Conservation (phyloP, 2,797 vertebrate genomes). For the Cheirogaleus major region DNA sequence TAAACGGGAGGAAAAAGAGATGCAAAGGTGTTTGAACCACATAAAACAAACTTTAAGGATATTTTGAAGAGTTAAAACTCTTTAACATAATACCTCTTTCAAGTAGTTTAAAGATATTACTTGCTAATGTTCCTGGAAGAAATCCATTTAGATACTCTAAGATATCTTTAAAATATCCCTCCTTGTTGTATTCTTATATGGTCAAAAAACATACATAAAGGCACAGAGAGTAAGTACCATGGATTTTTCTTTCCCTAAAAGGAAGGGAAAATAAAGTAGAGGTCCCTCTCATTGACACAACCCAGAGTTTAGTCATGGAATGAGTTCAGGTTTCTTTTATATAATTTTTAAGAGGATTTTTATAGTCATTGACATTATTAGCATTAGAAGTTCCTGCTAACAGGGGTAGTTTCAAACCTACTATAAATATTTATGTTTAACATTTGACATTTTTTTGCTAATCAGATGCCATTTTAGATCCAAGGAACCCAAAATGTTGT, state of each 20-base stretch:
- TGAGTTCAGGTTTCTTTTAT: neutral
- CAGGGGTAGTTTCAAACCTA: neutral
- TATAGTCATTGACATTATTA: neutral
- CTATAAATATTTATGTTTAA: neutral
- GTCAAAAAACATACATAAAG: neutral
- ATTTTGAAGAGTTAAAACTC: slow-evolving; percentile 37
- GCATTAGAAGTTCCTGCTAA: neutral
- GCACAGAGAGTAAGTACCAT: neutral
- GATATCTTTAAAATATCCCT: slow-evolving; percentile 39
- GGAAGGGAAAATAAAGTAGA: neutral
- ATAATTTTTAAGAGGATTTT: neutral
- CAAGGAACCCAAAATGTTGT: neutral
- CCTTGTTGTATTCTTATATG: slow-evolving; percentile 23
- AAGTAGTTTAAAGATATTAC: slow-evolving; percentile 31
- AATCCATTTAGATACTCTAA: slow-evolving; percentile 36
- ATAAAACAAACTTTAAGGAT: slow-evolving; percentile 43
- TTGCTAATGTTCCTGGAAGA: slow-evolving; percentile 30
- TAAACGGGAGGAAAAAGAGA: slow-evolving; percentile 52
- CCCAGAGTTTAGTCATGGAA: neutral
- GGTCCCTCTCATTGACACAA: neutral
- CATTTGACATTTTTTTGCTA: neutral
- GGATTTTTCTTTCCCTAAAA: slow-evolving; percentile 31
- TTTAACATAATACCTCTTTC: slow-evolving; percentile 48
- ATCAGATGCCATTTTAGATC: neutral
- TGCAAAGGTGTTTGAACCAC: slow-evolving; percentile 20